phyloP scores from a whole-genome alignment of 1,140 invertebrate species.

The Heliothis subflexa region DNA sequence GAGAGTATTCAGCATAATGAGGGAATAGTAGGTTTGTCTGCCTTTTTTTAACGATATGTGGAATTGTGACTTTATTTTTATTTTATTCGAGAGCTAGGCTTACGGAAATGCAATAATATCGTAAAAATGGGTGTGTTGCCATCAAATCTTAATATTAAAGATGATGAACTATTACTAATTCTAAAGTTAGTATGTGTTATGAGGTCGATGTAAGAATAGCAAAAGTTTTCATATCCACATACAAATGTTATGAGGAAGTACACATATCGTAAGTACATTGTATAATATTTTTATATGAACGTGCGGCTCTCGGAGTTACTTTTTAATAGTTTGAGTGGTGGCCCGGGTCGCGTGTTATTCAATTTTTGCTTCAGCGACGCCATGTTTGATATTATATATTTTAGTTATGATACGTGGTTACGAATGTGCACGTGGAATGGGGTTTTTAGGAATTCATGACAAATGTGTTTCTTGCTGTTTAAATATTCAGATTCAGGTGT shows the following conservation, averaged over 20 bases:
- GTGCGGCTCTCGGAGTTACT: conserved; percentile 15
- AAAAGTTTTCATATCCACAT: background rate
- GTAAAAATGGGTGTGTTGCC: too few relatives aligned
- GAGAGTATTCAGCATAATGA: background rate
- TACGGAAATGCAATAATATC: too few relatives aligned
- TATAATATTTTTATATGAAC: conserved; percentile 30
- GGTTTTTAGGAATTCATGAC: background rate
- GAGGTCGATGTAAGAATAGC: too few relatives aligned
- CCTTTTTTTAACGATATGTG: too few relatives aligned
- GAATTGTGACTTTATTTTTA: too few relatives aligned
- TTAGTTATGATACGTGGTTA: conserved; percentile 19
- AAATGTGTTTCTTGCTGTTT: background rate
- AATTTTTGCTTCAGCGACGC: conserved; percentile 25
- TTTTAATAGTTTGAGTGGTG: conserved; percentile 48
- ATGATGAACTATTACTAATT: too few relatives aligned
- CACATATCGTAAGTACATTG: conserved; percentile 9
- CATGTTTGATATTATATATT: conserved; percentile 33
- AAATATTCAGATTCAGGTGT: too few relatives aligned
- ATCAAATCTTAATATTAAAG: too few relatives aligned
- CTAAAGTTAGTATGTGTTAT: too few relatives aligned
- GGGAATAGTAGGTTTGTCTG: too few relatives aligned
- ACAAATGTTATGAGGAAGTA: background rate
- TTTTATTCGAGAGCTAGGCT: too few relatives aligned
- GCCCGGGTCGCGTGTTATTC: conserved; percentile 32
- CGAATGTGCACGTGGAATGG: background rate